Base-by-base conservation (phyloP, 2,797 vertebrate genomes). In the Poliocrania exsul region DNA sequence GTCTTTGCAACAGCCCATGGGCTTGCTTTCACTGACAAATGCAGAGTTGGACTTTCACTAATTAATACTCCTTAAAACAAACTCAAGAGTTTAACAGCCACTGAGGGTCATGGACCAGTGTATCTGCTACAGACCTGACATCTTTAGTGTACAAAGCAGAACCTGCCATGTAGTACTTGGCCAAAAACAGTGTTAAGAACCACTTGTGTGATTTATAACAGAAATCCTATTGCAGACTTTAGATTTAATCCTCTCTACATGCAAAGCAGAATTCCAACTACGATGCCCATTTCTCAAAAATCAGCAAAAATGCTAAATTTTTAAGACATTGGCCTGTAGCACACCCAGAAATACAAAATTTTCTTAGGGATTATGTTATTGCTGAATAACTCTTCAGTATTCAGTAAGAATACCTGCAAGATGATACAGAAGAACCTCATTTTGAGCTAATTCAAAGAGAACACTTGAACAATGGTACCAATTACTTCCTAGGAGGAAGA, bases 171-270 rank as follows among this genome's bases (percentile, higher is more conserved):
- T 47, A n/a, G n/a, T 37, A 60, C 23, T 49, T 2, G 5, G 54
- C 11, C 67, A 93, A 86, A 92, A 71, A 20, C 1, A 5, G 40
- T 13, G 33, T 47, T 29, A 78, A 85, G 74, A 81, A 69, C 26
- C 19, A 60, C 13, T 4, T 0, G 0, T 1, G 28, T 61, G 18
- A n/a, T 33, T 69, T 65, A 21, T 5, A 51, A 49, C 1, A 35
- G 10, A 91, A 79, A 92, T 20, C 28, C 49, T 33, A 25, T 37
- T 16, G 21, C 1, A 2, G 35, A 62, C 16, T 49, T 54, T 5
- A 44, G 25, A 60, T 73, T 75, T 72, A 70, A 69, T 58, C 47
- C 37, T 80, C 60, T 28, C 14, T 60, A 21, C 0, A 1, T 16
- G 25, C n/a, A 85, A 67, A 94, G 15, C 24, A 17, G n/a, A 47